Evolutionary conservation across 2,797 vertebrate genomes (phyloP), one percentile per base, ranked within the genome.

Genomic region (Liasis olivaceus): DNA sequence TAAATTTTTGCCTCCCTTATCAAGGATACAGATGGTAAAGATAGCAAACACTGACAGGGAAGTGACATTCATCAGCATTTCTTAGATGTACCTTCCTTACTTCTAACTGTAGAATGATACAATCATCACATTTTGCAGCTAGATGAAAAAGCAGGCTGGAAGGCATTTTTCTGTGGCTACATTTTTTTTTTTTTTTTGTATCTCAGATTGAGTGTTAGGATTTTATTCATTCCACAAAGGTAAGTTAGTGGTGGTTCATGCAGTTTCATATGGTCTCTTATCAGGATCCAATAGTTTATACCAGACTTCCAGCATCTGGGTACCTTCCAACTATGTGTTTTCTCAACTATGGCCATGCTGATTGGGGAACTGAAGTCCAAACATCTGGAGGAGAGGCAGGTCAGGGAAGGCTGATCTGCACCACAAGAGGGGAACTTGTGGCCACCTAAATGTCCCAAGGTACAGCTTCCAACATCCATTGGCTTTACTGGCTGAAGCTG

Each of bases 91-190:
- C 26, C 47, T 94, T 92, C 24, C 87, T 84, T 56, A 0, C 77
- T 94, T 87, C 87, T 20, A 62, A 94, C 92, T 86, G 88, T 84
- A 92, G 59, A 60, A 31, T 59, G 88, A 89, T 84, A 81, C 92
- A 62, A 89, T 58, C 51, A n/a, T 66, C 89, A 89, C 72, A 66
- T 85, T 92, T 81, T 58, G 17, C 1, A 91, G 93, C 59, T 94
- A 94, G 88, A 90, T 94, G 62, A n/a, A 93, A 95, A 54, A 94
- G 94, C 92, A 93, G 95, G 93, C 64, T 95, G 31, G 92, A 89
- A 90, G 85, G 64, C 12, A 11, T 81, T 93, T 87, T 72, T 89
- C 89, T 85, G 59, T 89, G 89, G 94, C n/a, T 54, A 72, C 91
- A 24, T 5, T 93, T 94, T 92, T 28, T 60, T 3, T 12, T 36